Evolutionary conservation across 2,113 vertebrate species (phyloP).

Genomic region (Oophaga pumilio): DNA sequence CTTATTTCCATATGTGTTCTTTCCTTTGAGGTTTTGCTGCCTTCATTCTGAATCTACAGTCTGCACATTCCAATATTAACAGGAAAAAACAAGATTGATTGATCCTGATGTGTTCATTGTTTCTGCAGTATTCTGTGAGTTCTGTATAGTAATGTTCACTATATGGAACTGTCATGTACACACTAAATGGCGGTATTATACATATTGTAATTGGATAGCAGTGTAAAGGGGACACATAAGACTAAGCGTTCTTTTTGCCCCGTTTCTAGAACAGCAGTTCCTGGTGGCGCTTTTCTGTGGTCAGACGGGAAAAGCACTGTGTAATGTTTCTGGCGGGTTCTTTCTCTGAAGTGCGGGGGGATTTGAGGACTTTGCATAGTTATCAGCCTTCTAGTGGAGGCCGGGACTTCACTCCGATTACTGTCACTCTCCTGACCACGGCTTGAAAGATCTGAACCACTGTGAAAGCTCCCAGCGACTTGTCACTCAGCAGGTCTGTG

Average conservation of each 20-base stretch:
- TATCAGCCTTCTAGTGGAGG: background rate
- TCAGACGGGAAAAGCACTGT: background rate
- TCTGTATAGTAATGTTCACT: background rate
- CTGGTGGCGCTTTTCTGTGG: background rate
- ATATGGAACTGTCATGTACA: background rate
- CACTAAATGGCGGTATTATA: background rate
- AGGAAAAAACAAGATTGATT: too few relatives aligned
- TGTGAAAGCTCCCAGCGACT: background rate
- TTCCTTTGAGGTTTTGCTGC: too few relatives aligned
- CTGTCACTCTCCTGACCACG: slow-evolving; percentile 35
- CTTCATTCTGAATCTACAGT: too few relatives aligned
- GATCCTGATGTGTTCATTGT: too few relatives aligned
- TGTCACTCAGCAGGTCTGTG: slow-evolving; percentile 29
- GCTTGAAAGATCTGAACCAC: slow-evolving; percentile 17
- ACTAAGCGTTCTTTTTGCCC: too few relatives aligned
- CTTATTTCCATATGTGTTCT: too few relatives aligned
- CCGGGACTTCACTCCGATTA: background rate
- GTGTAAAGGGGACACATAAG: background rate
- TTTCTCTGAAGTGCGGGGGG: background rate
- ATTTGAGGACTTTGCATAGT: background rate
- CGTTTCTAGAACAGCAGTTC: background rate
- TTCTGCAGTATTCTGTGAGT: too few relatives aligned
- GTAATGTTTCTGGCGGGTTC: background rate
- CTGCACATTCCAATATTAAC: too few relatives aligned
- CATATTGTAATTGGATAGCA: background rate